Conservation (phyloP, 1,140 invertebrate species). For the Eciton burchellii region DNA sequence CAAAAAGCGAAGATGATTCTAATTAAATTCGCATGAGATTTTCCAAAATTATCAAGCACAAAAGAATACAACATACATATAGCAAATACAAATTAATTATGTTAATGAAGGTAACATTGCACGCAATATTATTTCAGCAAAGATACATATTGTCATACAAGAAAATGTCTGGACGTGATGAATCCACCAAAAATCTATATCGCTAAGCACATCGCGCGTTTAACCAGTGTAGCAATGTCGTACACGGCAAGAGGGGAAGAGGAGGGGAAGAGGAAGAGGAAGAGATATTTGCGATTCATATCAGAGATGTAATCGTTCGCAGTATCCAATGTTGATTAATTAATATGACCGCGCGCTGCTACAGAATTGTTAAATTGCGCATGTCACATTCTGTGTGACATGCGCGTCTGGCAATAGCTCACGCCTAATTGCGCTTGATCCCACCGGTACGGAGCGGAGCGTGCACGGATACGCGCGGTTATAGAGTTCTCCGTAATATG, state of each 20-base stretch:
- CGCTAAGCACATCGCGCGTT: not conserved
- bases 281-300: constrained; percentile 39
- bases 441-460: not conserved
- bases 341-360: constrained; percentile 29
- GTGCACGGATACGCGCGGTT: constrained; percentile 39
- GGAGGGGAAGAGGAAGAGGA: too few relatives aligned
- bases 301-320: constrained; percentile 34
- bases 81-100: too few relatives aligned
- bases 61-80: too few relatives aligned
- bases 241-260: too few relatives aligned
- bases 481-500: constrained; percentile 19
- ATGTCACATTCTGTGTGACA: constrained; percentile 17
- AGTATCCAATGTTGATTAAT: constrained; percentile 49
- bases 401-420: constrained; percentile 43
- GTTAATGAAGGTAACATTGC: too few relatives aligned
- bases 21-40: too few relatives aligned
- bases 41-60: too few relatives aligned
- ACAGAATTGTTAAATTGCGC: constrained; percentile 50
- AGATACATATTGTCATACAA: too few relatives aligned
- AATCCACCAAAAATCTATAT: constrained; percentile 4
- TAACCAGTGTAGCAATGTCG: too few relatives aligned
- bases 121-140: too few relatives aligned
- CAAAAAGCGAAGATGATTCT: too few relatives aligned
- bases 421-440: constrained; percentile 60
- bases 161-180: too few relatives aligned